These are phyloP conservation scores for Plecotus auritus DNA, from an alignment of 2,113 vertebrate species.

Conservation along the genomic window DNA sequence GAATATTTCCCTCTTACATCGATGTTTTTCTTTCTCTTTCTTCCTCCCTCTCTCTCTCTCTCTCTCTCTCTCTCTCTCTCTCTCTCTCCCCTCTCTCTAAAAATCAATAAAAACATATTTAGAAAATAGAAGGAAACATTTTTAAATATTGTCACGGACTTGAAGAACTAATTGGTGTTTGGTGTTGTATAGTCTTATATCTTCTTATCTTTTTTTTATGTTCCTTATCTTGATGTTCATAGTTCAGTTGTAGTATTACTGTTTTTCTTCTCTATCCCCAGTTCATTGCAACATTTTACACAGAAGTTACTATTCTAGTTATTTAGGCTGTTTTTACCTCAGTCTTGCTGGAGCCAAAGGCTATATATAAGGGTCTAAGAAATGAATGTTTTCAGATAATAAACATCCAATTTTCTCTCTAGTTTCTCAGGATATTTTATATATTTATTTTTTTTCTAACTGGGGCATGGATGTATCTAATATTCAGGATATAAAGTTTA, in stretches of 20 bases:
- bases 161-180: neutral
- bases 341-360: neutral
- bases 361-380: neutral
- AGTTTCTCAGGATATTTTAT: constrained; percentile 4
- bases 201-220: neutral
- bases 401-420: neutral
- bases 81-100: no score
- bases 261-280: neutral
- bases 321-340: neutral
- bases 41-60: no score
- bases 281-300: neutral
- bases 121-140: neutral
- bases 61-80: no score
- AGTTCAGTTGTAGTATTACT: neutral
- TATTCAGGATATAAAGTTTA: neutral
- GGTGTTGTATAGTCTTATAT: neutral
- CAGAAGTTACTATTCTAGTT: neutral
- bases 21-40: no score
- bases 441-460: neutral
- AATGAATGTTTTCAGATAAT: constrained; percentile 9
- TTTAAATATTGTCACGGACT: neutral
- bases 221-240: neutral
- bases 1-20: no score
- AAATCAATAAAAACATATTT: no score
- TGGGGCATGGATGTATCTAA: neutral